A percentile compares a stretch with the other conserved stretches of the same genome.
Evolutionary conservation across 2,113 vertebrate genomes (phyloP).

Genomic region (Ciconia maguari): DNA sequence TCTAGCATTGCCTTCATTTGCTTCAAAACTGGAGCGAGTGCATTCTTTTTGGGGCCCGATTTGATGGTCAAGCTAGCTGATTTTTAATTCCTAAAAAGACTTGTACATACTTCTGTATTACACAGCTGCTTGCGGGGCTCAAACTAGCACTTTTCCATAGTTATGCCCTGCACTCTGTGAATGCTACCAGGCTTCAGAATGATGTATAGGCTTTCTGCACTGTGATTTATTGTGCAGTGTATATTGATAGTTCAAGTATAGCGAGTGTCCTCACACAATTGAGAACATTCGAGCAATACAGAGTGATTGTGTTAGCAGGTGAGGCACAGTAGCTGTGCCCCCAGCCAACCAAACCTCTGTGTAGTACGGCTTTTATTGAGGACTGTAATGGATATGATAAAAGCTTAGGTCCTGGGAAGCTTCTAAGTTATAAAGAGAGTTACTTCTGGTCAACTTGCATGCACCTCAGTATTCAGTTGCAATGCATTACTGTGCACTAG

Average conservation of each 20-base stretch:
- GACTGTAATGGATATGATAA: not conserved
- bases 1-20: not conserved
- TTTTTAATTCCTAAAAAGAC: slow-evolving; percentile 19
- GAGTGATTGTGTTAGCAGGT: slow-evolving; percentile 54
- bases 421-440: not conserved
- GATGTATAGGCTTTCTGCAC: slow-evolving; percentile 49
- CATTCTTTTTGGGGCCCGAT: not conserved
- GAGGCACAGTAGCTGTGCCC: not conserved
- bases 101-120: not conserved
- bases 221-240: slow-evolving; percentile 46
- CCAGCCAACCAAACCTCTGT: slow-evolving; percentile 2
- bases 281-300: slow-evolving; percentile 50
- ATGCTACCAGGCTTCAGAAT: slow-evolving; percentile 6
- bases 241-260: slow-evolving; percentile 44
- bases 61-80: not conserved
- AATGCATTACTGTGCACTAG: not conserved
- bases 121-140: not conserved
- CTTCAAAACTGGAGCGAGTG: not conserved
- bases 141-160: not conserved
- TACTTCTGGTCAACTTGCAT: not conserved
- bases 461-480: not conserved
- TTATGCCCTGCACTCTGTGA: slow-evolving; percentile 5
- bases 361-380: not conserved
- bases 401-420: slow-evolving; percentile 1
- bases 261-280: slow-evolving; percentile 47